Evolutionary conservation across 64 coral and sea anemone genomes (phyloP).

Genomic region (Pocillopora damicornis): DNA sequence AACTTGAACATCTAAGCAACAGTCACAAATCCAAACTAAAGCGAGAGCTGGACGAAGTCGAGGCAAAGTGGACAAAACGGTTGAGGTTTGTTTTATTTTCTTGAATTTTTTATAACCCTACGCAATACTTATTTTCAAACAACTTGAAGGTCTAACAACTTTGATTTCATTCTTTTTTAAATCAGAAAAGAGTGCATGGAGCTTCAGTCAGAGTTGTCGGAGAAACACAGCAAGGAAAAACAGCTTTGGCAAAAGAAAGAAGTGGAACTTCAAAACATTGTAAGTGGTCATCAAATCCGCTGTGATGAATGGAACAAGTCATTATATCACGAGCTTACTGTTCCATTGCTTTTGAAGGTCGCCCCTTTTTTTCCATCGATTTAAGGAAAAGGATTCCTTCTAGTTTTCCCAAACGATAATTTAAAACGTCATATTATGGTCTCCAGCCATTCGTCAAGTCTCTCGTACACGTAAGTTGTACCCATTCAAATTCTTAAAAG

Average conservation of each 20-base stretch:
- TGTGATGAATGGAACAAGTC: no score
- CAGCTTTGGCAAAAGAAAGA: slow-evolving; percentile 57
- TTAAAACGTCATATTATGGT: no score
- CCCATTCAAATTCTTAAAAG: no score
- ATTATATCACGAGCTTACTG: no score
- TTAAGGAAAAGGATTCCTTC: no score
- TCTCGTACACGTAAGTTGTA: no score
- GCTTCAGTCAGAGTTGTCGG: slow-evolving; percentile 53
- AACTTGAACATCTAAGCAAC: slow-evolving; percentile 36
- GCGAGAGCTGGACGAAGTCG: slow-evolving; percentile 39
- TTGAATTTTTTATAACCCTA: not conserved
- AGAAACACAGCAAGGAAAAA: slow-evolving; percentile 52
- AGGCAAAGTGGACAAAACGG: slow-evolving; percentile 64
- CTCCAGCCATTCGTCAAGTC: no score
- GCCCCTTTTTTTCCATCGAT: no score
- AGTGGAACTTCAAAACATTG: slow-evolving; percentile 64
- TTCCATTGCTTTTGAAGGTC: no score
- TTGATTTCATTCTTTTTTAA: not conserved
- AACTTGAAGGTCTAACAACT: no score
- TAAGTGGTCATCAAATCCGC: not conserved
- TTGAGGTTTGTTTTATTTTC: slow-evolving; percentile 30
- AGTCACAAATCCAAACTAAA: slow-evolving; percentile 34
- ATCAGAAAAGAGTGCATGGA: slow-evolving; percentile 57
- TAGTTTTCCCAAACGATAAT: no score
- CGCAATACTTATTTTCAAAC: no score